These are phyloP conservation scores for Ceratosolen fusciceps DNA, from an alignment of 1,140 invertebrate genomes.

Conservation along the genomic window DNA sequence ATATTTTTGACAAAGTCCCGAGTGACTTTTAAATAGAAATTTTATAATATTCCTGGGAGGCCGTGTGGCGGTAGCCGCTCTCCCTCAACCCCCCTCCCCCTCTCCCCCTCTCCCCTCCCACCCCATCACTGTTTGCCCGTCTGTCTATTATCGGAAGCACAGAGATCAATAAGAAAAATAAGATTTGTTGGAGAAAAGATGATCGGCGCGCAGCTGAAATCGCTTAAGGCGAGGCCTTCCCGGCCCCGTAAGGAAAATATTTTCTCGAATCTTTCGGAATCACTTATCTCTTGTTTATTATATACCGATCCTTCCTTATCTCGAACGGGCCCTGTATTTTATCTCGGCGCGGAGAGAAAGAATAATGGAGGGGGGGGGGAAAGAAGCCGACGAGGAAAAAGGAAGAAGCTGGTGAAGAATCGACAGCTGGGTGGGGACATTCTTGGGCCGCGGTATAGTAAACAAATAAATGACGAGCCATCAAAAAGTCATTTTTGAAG, in stretches of 20 bases:
- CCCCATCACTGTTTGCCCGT: too few species aligned
- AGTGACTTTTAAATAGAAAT: constrained; percentile 23
- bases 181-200: constrained; percentile 20
- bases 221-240: background rate
- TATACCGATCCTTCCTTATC: constrained; percentile 29
- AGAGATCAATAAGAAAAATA: constrained; percentile 40
- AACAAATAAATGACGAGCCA: constrained; percentile 7
- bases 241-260: constrained; percentile 13
- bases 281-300: constrained; percentile 38
- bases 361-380: background rate
- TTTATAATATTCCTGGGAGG: background rate
- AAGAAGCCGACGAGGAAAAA: too few species aligned
- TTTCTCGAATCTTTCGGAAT: constrained; percentile 19
- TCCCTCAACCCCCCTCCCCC: too few species aligned
- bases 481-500: constrained; percentile 21
- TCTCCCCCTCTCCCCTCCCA: too few species aligned
- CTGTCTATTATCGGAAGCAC: background rate
- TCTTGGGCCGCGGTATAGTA: background rate
- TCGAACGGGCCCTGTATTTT: background rate
- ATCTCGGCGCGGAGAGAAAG: background rate
- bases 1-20: background rate
- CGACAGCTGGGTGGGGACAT: background rate
- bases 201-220: constrained; percentile 20
- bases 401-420: background rate
- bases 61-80: background rate